These are phyloP conservation scores for Rhipidura dahli DNA, from an alignment of 2,113 vertebrate species.

Conservation along the genomic window DNA sequence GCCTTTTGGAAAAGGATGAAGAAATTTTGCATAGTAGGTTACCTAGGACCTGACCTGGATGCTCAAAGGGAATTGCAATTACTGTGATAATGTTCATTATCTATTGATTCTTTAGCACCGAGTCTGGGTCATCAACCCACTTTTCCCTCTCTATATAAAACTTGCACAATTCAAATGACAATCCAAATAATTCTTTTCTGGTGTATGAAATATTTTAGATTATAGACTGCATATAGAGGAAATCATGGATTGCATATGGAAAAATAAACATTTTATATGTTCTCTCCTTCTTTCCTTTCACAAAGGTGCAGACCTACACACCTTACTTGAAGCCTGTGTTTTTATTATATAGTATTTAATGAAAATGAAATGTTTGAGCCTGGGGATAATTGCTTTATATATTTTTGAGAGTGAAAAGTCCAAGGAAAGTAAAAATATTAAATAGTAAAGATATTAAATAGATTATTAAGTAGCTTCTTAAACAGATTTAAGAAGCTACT, in stretches of 20 bases:
- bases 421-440: background rate
- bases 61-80: background rate
- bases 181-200: background rate
- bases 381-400: background rate
- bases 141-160: background rate
- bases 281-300: background rate
- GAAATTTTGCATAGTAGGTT: background rate
- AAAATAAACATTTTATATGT: background rate
- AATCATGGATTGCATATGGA: background rate
- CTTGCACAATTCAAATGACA: background rate
- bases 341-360: background rate
- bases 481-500: background rate
- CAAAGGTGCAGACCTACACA: background rate
- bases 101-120: background rate
- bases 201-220: background rate
- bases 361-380: background rate
- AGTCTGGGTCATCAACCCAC: background rate
- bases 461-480: too few species aligned
- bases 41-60: background rate
- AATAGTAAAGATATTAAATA: background rate
- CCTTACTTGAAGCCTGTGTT: background rate
- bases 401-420: background rate
- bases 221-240: background rate
- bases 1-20: conserved; percentile 11
- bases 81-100: background rate